Base-by-base conservation (phyloP, 2,888 invertebrate species). In the Trachelus tabidus region DNA sequence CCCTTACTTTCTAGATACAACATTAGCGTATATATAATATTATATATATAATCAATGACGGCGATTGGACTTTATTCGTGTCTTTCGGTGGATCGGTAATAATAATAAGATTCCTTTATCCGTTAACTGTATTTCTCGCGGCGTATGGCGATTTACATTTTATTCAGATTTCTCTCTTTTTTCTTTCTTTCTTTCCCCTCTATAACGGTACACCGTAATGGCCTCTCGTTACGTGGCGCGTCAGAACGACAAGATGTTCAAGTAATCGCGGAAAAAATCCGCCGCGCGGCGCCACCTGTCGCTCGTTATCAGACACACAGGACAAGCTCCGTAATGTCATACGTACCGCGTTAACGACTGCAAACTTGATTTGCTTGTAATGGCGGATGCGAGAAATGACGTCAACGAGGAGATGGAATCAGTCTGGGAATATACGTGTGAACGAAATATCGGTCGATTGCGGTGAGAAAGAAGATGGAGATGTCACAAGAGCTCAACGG, bases 1-100 rank as follows among this genome's bases (percentile, higher is more conserved):
- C 81, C 23, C 81, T 85, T 82, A 80, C 74, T 34, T 40, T 75
- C 75, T 78, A 81, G 76, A 79, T 56, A 56, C 23, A 56, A 56
- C 23, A 56, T 23, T 56, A 56, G 56, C 56, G 56, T 56, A 56
- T 56, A 56, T 56, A 23, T 56, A 75, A 69, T 30, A 74, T 40
- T 71, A 77, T 71, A 11, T 69, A 30, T 69, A 31, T 34, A 30
- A 71, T 69, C 30, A 71, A 71, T 71, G 71, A 56, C 15, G 56
- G 23, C 56, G 56, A 56, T 23, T 56, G 56, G 56, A 56, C 56
- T 56, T 56, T 9, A 69, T 68, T 77, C 77, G 31, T 75, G 77
- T 77, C 75, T 75, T 75, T 68, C 75, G 15, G 40, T 34, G 69
- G 37, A 77, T 34, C 69, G 34, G 40, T 23, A 23, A 23, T 71